A percentile compares a stretch with the other conserved stretches of the same genome.
Conservation (phyloP, 2,113 vertebrate genomes). For the Brachypodius melanocephalos region DNA sequence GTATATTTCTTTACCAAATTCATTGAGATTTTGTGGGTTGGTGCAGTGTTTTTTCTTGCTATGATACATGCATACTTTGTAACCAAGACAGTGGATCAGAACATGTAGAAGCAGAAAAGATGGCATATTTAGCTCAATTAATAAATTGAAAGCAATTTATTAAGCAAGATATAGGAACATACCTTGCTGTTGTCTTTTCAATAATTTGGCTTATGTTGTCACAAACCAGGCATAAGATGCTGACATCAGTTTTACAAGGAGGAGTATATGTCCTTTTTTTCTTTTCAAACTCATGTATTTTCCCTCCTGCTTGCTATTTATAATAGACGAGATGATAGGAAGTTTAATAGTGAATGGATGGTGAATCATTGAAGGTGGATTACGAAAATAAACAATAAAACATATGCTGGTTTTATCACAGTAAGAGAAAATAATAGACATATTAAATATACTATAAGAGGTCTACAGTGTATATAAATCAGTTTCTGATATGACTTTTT, state of each 20-base stretch:
- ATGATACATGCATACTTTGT: background rate
- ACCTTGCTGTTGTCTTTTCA: background rate
- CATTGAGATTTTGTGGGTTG: background rate
- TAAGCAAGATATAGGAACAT: background rate
- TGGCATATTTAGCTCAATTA: background rate
- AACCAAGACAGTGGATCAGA: background rate
- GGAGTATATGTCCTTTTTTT: background rate
- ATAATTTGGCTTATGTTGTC: background rate
- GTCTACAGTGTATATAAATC: background rate
- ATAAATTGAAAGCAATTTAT: background rate
- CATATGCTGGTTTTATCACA: background rate
- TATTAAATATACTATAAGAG: background rate
- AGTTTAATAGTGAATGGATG: background rate
- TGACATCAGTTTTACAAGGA: background rate
- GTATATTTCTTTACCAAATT: background rate
- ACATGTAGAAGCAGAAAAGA: background rate
- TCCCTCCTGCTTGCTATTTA: background rate
- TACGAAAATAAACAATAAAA: background rate
- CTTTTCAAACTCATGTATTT: background rate
- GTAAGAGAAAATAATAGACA: background rate
- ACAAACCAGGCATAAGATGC: background rate
- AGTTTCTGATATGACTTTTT: background rate
- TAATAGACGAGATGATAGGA: background rate
- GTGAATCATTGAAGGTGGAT: background rate
- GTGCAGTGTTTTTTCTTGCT: background rate